A percentile compares a stretch with the other conserved stretches of the same genome.
phyloP scores from a whole-genome alignment of 2,113 vertebrate genomes.

The Pomatorhinus ruficollis region DNA sequence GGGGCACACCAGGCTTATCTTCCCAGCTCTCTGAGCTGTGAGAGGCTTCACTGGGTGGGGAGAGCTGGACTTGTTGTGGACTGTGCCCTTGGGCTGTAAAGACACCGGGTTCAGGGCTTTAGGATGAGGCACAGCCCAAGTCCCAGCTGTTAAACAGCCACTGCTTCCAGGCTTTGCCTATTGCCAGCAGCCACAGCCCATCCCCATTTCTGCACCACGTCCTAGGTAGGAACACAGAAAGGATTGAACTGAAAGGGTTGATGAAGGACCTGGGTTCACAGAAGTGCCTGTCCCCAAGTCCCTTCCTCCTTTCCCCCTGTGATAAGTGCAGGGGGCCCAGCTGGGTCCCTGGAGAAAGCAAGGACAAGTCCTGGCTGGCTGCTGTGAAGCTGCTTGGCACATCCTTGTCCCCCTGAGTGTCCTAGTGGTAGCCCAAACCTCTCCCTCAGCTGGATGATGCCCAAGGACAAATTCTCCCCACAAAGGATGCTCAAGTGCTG shows the following conservation, averaged over 20 bases:
- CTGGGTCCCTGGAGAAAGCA: not conserved
- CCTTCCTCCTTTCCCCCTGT: not conserved
- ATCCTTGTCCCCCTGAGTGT: not conserved
- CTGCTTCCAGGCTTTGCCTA: not conserved
- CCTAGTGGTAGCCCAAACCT: not conserved
- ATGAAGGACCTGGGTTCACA: not conserved
- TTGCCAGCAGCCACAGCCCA: not conserved
- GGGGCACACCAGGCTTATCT: not conserved
- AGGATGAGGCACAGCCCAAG: not conserved
- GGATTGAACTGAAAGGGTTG: not conserved
- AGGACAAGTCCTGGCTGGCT: accelerated
- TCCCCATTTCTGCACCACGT: accelerated
- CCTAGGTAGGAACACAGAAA: accelerated
- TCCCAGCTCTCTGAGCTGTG: too few species aligned
- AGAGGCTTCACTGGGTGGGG: not conserved
- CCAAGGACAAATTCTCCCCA: not conserved
- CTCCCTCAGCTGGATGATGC: too few species aligned
- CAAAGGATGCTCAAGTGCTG: not conserved
- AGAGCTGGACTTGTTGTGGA: not conserved
- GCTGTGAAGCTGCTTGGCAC: not conserved
- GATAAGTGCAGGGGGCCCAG: accelerated
- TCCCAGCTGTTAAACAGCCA: too few species aligned
- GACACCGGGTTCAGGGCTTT: not conserved
- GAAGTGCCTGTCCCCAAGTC: not conserved
- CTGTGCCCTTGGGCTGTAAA: not conserved